phyloP scores from a whole-genome alignment of 1,140 invertebrate species.

The Lutraria rhynchaena region DNA sequence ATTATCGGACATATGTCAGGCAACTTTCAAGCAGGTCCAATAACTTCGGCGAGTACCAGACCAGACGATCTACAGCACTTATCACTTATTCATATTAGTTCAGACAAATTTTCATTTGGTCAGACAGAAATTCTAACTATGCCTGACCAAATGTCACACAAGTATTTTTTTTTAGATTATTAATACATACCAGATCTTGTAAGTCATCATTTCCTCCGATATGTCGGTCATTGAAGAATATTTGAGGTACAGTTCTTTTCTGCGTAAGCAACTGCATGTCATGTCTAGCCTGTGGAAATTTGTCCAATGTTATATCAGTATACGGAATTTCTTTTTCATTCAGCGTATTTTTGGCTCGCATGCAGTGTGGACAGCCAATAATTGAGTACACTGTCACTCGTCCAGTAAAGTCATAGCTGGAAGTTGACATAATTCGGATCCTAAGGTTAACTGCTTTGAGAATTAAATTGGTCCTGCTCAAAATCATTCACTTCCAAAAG shows the following conservation, averaged over 20 bases:
- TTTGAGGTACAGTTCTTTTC: constrained; percentile 78
- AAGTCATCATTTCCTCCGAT: constrained; percentile 79
- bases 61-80: too few species aligned
- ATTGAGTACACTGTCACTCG: constrained; percentile 78
- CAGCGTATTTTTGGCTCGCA: constrained; percentile 77
- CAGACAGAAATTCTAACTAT: too few species aligned
- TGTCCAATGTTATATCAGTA: constrained; percentile 76
- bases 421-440: too few species aligned
- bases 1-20: not conserved
- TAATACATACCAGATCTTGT: constrained; percentile 69
- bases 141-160: too few species aligned
- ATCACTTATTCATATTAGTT: too few species aligned
- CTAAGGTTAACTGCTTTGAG: too few species aligned
- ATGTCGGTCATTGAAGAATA: constrained; percentile 79
- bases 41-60: too few species aligned
- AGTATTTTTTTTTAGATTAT: constrained; percentile 12
- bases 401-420: constrained; percentile 67
- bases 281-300: constrained; percentile 72
- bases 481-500: too few species aligned
- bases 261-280: constrained; percentile 67
- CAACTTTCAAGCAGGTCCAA: too few species aligned
- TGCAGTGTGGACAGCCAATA: constrained; percentile 79
- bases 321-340: constrained; percentile 74
- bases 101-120: too few species aligned
- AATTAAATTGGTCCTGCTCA: too few species aligned